Conservation (phyloP, 2,797 vertebrate species). For the Chanos chanos region DNA sequence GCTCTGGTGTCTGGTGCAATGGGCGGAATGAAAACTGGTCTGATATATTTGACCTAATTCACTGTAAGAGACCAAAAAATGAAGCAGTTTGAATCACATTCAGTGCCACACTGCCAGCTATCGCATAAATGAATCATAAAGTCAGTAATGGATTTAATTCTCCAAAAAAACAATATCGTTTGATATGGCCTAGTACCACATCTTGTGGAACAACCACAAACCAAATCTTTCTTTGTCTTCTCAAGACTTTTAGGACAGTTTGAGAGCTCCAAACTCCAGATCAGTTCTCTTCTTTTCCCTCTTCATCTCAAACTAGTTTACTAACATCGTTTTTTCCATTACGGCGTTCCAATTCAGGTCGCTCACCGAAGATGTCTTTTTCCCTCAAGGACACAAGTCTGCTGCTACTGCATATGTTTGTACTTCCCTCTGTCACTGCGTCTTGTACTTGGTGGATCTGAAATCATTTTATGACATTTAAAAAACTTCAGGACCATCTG, state of each 20-base stretch:
- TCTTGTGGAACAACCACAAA: no score
- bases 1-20: conserved; percentile 21
- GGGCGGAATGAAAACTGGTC: conserved; percentile 24
- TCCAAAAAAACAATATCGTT: no score
- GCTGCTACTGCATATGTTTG: conserved; percentile 27
- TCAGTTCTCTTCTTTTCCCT: background rate
- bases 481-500: no score
- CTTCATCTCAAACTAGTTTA: conserved; percentile 25
- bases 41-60: conserved; percentile 27
- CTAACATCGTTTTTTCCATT: conserved; percentile 21
- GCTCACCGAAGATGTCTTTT: conserved; percentile 21
- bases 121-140: no score
- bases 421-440: background rate
- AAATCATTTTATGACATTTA: no score
- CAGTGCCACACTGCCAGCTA: no score
- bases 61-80: conserved; percentile 24
- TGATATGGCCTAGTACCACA: no score
- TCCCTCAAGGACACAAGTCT: conserved; percentile 21
- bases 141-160: no score
- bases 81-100: no score
- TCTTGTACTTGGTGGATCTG: no score
- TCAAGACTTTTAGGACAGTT: no score
- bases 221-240: conserved; percentile 8
- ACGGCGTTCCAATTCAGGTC: conserved; percentile 11
- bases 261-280: no score